Conservation (phyloP, 2,888 invertebrate species). For the Julus scanicus region DNA sequence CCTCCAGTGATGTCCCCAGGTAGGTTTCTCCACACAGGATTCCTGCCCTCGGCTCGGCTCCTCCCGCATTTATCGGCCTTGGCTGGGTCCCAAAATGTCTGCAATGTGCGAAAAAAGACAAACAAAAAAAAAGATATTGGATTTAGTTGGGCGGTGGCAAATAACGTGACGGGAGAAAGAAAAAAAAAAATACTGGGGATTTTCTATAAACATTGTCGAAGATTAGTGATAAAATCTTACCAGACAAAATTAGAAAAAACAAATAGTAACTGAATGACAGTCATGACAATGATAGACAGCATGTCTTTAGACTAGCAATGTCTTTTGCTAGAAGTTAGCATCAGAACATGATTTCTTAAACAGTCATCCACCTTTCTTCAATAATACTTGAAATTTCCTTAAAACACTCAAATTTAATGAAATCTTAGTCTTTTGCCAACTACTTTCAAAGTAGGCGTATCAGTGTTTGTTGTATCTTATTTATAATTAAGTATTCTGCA, state of each 20-base stretch:
- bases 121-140: background rate
- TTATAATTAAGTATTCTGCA: no score
- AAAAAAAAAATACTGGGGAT: background rate
- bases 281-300: no score
- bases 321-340: no score
- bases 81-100: slow-evolving; percentile 3
- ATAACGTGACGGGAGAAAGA: background rate
- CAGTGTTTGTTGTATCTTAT: no score
- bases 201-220: background rate
- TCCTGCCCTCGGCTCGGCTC: background rate
- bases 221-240: background rate
- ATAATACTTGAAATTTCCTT: no score
- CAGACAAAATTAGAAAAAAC: background rate
- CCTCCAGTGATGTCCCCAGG: background rate
- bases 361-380: no score
- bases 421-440: no score
- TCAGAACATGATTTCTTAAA: no score
- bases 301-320: no score
- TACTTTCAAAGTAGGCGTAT: no score
- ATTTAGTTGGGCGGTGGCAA: background rate
- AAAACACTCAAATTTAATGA: no score
- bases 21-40: background rate
- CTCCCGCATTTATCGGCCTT: slow-evolving; percentile 14
- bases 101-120: background rate
- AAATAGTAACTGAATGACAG: background rate